Percentiles rank a stretch among this genome's conserved stretches.
Conservation (phyloP, 2,113 vertebrate species). For the Equus przewalskii region DNA sequence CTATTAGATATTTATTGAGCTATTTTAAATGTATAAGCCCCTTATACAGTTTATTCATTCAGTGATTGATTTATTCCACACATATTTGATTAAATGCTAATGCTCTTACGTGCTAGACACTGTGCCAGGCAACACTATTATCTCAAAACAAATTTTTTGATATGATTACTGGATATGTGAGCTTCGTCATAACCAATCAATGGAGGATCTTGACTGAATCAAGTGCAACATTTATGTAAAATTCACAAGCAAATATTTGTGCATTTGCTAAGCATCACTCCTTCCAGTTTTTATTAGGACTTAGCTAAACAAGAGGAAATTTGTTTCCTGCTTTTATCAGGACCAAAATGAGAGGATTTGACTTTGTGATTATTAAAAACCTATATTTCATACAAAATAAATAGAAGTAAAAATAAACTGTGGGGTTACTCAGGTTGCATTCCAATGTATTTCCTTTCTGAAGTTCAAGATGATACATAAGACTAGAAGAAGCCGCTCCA, state of each 20-base stretch:
- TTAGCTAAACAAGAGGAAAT: not conserved
- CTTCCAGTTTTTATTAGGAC: not conserved
- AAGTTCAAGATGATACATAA: not conserved
- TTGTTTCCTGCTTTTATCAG: not conserved
- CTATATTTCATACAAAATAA: constrained; percentile 63
- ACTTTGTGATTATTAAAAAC: constrained; percentile 62
- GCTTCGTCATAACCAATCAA: not conserved
- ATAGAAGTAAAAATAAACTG: constrained; percentile 58
- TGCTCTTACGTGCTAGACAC: not conserved
- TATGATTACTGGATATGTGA: not conserved
- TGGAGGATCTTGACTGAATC: not conserved
- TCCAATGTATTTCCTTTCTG: not conserved
- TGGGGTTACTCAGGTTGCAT: not conserved
- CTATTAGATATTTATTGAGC: not conserved
- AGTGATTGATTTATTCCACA: not conserved
- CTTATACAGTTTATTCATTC: not conserved
- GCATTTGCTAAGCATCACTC: not conserved
- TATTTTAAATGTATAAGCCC: not conserved
- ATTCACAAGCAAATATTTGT: not conserved
- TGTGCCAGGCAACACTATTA: not conserved
- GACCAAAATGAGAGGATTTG: constrained; percentile 20
- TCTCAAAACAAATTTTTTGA: not conserved
- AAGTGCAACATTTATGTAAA: not conserved
- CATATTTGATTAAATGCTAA: not conserved
- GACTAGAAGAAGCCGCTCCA: not conserved